Evolutionary conservation across 2,113 vertebrate genomes (phyloP), one percentile per base, ranked within the genome.

Genomic region (Lontra canadensis): DNA sequence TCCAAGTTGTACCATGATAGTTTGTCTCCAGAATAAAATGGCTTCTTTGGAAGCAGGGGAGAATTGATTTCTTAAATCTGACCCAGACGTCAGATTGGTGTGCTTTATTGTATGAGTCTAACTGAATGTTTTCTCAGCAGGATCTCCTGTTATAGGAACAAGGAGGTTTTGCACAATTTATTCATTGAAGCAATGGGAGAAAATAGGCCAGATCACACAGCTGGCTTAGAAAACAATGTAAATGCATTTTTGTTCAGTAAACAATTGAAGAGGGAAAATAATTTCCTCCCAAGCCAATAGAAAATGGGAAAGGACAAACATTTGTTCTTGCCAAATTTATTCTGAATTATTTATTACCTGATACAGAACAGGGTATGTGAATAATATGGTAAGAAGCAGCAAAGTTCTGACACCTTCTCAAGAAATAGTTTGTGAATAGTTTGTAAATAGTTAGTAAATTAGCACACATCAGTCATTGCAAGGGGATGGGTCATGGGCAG

Each of bases 301-400:
- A 98, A 98, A 96, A 21, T 88, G 20, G 10, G 9, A 76, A 97
- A 92, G 76, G 39, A 95, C 63, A 98, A 98, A 97, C 20, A 89
- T 98, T 98, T 97, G 88, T 49, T 98, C 95, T 97, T 98, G 91
- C 84, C 96, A 97, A 97, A 96, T 98, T 97, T 81, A 81, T 93
- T 92, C 94, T 98, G 97, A 99, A 98, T 98, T 98, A 98, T 98
- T 98, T 98, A 98, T 88, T 87, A 71, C 83, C 92, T 94, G 79
- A 31, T 97, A 55, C 52, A 97, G 83, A 98, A 95, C 67, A 47
- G 61, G 36, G 94, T 94, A 95, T 98, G 96, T 31, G 98, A 98
- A 98, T 98, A 97, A 96, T 96, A 96, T 83, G 98, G 90, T 97
- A 96, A 98, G 96, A 95, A 97, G 25, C 21, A 94, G 78, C 12